These are phyloP conservation scores for Rhyacophila brunnea DNA, from an alignment of 1,140 invertebrate species.

Conservation along the genomic window DNA sequence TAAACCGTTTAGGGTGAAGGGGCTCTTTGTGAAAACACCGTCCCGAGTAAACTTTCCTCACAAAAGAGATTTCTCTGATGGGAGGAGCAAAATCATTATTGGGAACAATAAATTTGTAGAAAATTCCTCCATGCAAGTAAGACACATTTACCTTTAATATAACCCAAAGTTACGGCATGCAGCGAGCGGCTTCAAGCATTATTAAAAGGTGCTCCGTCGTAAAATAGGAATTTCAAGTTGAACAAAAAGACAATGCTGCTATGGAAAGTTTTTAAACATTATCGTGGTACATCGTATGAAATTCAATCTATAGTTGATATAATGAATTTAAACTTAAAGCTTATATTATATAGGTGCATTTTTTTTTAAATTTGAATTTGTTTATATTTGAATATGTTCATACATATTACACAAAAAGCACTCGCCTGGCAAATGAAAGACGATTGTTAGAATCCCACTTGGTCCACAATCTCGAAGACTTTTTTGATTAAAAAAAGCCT, in stretches of 20 bases:
- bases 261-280: too few relatives aligned
- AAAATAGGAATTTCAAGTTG: not conserved
- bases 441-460: too few relatives aligned
- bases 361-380: too few relatives aligned
- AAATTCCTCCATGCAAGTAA: conserved; percentile 34
- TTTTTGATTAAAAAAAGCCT: too few relatives aligned
- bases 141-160: conserved; percentile 35
- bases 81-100: conserved; percentile 32
- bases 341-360: not conserved
- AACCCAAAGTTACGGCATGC: conserved; percentile 17
- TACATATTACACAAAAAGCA: too few relatives aligned
- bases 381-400: too few relatives aligned
- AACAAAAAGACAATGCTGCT: too few relatives aligned
- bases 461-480: too few relatives aligned
- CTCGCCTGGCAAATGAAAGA: too few relatives aligned
- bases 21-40: conserved; percentile 15
- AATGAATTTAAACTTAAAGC: not conserved
- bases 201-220: conserved; percentile 1
- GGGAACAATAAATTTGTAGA: conserved; percentile 35
- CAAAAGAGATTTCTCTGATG: conserved; percentile 29
- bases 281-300: too few relatives aligned
- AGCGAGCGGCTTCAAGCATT: not conserved
- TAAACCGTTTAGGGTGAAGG: conserved; percentile 28
- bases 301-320: too few relatives aligned
- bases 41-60: conserved; percentile 12